Evolutionary conservation across 2,888 invertebrate genomes (phyloP).

Genomic region (Pomacea canaliculata): DNA sequence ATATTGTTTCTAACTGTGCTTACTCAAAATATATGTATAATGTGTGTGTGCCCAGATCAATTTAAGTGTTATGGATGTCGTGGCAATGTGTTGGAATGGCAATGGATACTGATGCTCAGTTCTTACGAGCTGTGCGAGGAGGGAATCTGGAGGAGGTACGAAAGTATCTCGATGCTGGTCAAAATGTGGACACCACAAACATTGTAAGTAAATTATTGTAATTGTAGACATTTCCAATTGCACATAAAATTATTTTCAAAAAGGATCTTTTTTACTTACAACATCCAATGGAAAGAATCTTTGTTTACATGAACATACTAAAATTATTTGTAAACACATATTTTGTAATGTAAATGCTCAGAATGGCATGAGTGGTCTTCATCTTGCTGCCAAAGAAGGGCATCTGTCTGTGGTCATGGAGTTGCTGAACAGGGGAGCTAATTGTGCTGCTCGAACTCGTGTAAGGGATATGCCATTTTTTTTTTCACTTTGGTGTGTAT

Average conservation of each 20-base stretch:
- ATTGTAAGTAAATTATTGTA: slow-evolving; percentile 8
- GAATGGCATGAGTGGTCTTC: slow-evolving; percentile 25
- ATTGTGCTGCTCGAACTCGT: slow-evolving; percentile 9
- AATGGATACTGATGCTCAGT: slow-evolving; percentile 8
- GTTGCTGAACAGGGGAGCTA: slow-evolving; percentile 21
- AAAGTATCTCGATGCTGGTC: slow-evolving; percentile 9
- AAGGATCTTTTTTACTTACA: too few species aligned
- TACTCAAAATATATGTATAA: too few species aligned
- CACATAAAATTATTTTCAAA: too few species aligned
- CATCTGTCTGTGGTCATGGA: slow-evolving; percentile 17
- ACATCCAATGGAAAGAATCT: too few species aligned
- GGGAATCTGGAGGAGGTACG: slow-evolving; percentile 22
- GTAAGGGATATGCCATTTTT: not conserved
- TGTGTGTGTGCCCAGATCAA: not conserved
- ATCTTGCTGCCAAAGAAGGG: slow-evolving; percentile 24
- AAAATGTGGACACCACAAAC: slow-evolving; percentile 17
- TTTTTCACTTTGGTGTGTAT: too few species aligned
- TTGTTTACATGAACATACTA: too few species aligned
- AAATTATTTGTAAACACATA: too few species aligned
- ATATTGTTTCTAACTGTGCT: too few species aligned
- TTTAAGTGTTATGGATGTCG: not conserved
- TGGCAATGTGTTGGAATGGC: slow-evolving; percentile 1
- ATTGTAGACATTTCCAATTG: too few species aligned
- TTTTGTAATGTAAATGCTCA: not conserved
- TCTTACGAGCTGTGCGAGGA: slow-evolving; percentile 18